Conservation (phyloP, 2,888 invertebrate species). For the Allygus modestus region DNA sequence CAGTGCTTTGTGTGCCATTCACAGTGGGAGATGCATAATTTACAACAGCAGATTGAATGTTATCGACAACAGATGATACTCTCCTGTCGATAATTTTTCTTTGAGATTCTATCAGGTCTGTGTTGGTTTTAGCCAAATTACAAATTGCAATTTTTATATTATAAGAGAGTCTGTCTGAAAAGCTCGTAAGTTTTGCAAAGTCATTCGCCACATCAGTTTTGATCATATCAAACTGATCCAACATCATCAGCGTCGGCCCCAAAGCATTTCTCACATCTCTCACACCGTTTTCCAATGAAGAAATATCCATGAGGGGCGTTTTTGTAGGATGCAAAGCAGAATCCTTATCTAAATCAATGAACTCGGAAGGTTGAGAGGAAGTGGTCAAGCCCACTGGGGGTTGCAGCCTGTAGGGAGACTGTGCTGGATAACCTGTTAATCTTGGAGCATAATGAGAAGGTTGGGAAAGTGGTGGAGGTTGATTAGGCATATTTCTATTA, state of each 20-base stretch:
- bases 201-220: neutral
- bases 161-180: slow-evolving; percentile 12
- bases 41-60: neutral
- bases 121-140: slow-evolving; percentile 25
- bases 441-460: no score
- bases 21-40: neutral
- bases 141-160: slow-evolving; percentile 34
- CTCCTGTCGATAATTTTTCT: neutral
- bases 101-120: neutral
- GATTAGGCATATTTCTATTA: neutral
- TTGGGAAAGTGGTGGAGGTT: neutral
- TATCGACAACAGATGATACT: slow-evolving; percentile 8
- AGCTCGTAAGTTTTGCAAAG: slow-evolving; percentile 1
- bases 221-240: neutral
- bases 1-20: neutral
- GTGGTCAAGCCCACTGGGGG: no score
- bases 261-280: neutral
- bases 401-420: no score
- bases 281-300: slow-evolving; percentile 13
- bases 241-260: neutral
- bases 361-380: no score
- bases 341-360: no score
- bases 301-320: neutral
- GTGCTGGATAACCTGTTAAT: no score
- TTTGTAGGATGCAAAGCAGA: neutral